Conservation (phyloP, 2,888 invertebrate genomes). For the Boloria selene region DNA sequence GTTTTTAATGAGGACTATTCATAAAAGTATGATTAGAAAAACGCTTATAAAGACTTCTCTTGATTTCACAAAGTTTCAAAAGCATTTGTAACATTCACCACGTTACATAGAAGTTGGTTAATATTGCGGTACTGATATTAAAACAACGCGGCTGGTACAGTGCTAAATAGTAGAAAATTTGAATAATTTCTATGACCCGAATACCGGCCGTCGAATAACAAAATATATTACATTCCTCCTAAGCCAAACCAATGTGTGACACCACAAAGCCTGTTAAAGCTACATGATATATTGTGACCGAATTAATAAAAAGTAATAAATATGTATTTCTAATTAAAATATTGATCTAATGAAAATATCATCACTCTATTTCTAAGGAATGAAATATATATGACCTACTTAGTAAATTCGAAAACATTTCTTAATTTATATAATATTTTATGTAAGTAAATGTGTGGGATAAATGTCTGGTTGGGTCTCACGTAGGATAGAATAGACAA, state of each 20-base stretch:
- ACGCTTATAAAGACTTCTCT: too few relatives aligned
- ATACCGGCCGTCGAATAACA: constrained; percentile 34
- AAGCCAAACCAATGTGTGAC: constrained; percentile 26
- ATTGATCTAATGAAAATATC: too few relatives aligned
- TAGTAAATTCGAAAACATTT: too few relatives aligned
- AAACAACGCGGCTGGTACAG: constrained; percentile 10
- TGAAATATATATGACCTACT: too few relatives aligned
- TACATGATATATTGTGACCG: constrained; percentile 9
- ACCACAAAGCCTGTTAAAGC: constrained; percentile 14
- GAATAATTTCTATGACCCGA: constrained; percentile 26
- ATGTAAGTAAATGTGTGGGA: too few relatives aligned
- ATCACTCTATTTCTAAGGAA: too few relatives aligned
- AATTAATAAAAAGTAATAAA: neutral
- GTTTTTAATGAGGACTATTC: too few relatives aligned
- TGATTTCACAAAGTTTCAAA: constrained; percentile 4
- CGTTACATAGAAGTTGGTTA: constrained; percentile 19
- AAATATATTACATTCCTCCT: constrained; percentile 35
- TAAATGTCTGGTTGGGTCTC: too few relatives aligned
- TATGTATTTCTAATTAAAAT: too few relatives aligned
- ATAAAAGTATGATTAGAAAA: too few relatives aligned
- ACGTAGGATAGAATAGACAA: too few relatives aligned
- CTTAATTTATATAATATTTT: too few relatives aligned
- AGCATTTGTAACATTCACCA: constrained; percentile 16
- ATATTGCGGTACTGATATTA: constrained; percentile 22
- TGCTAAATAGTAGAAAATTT: constrained; percentile 31